These are phyloP conservation scores for Melanocharis versteri DNA, from an alignment of 2,113 vertebrate genomes.

Conservation along the genomic window DNA sequence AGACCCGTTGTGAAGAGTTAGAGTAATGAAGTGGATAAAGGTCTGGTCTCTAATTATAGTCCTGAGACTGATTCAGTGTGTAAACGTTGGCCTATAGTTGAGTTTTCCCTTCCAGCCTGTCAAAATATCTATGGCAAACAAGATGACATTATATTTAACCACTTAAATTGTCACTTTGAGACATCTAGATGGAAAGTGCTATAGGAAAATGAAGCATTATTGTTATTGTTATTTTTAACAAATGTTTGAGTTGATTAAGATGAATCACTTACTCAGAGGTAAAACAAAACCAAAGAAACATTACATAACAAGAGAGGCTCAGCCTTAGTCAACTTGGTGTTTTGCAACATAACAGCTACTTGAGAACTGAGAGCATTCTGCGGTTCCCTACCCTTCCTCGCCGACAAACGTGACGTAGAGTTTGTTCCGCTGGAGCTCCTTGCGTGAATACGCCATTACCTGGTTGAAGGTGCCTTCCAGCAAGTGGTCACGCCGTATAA, in stretches of 20 bases:
- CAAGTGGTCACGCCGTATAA: conserved; percentile 91
- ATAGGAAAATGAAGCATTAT: background rate
- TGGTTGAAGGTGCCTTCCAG: conserved; percentile 98
- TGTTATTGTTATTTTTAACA: background rate
- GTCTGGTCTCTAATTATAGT: background rate
- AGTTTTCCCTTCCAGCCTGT: background rate
- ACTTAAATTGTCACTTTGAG: background rate
- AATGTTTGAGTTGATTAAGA: background rate
- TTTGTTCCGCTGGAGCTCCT: conserved; percentile 97
- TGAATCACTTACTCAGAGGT: background rate
- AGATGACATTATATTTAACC: background rate
- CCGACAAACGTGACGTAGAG: conserved; percentile 95
- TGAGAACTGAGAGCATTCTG: background rate
- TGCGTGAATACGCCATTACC: conserved; percentile 96
- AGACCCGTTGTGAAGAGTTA: background rate
- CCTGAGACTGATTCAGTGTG: background rate
- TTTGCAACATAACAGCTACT: background rate
- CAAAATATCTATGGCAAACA: background rate
- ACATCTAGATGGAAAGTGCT: background rate
- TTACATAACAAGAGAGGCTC: background rate
- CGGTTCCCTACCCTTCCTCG: conserved; percentile 88
- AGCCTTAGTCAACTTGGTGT: background rate
- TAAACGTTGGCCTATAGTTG: background rate
- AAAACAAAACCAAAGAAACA: background rate
- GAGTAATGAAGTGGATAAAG: background rate